Evolutionary conservation across 2,113 vertebrate genomes (phyloP).

Genomic region (Stegostoma tigrinum): DNA sequence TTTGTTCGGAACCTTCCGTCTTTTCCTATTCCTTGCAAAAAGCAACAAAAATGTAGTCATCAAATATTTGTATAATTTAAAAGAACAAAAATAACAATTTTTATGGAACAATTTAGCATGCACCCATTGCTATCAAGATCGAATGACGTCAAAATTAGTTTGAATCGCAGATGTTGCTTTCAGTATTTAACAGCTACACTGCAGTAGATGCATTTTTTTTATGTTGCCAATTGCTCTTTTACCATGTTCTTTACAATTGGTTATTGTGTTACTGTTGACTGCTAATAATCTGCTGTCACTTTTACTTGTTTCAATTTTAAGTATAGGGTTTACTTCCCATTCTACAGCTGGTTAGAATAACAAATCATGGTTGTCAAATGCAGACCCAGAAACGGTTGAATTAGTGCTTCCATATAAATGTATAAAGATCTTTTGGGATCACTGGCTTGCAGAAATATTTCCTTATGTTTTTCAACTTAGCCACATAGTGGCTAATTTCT

Average conservation of each 20-base stretch:
- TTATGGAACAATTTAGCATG: not conserved
- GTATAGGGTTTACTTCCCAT: not conserved
- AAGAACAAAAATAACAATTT: not conserved
- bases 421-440: not conserved
- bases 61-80: not conserved
- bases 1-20: not conserved
- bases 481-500: not conserved
- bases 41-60: not conserved
- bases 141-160: not conserved
- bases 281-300: constrained; percentile 32
- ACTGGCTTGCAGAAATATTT: not conserved
- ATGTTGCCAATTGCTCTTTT: not conserved
- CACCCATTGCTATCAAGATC: not conserved
- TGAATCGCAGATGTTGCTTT: not conserved
- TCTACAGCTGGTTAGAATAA: not conserved
- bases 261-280: not conserved
- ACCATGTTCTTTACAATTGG: not conserved
- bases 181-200: not conserved
- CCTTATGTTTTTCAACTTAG: not conserved
- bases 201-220: not conserved
- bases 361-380: not conserved
- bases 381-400: not conserved
- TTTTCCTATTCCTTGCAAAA: not conserved
- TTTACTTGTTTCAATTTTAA: not conserved
- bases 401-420: not conserved